These are phyloP conservation scores for Cabera pusaria DNA, from an alignment of 2,888 invertebrate genomes.

Conservation along the genomic window DNA sequence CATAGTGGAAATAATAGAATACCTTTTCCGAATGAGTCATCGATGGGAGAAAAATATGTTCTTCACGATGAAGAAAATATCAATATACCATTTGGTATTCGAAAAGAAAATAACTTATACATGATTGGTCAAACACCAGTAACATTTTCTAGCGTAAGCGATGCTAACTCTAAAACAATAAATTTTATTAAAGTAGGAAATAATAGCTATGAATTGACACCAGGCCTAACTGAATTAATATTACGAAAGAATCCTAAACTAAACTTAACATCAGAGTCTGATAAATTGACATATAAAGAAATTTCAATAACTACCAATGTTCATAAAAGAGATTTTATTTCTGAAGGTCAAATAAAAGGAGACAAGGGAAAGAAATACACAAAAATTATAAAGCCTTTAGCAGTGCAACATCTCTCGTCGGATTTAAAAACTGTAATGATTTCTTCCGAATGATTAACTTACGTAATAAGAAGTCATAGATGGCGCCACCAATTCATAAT, in stretches of 20 bases:
- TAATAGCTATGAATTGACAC: neutral
- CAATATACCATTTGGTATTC: neutral
- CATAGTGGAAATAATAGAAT: too few relatives aligned
- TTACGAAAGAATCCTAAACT: neutral
- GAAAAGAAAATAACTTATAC: neutral
- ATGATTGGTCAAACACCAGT: neutral
- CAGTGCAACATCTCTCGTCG: too few relatives aligned
- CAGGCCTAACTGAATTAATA: neutral
- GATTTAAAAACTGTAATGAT: too few relatives aligned
- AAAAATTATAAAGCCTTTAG: too few relatives aligned
- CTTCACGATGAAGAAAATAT: neutral
- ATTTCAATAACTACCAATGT: neutral
- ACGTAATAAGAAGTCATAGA: too few relatives aligned
- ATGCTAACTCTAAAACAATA: neutral
- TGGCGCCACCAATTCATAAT: too few relatives aligned
- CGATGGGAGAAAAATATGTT: neutral
- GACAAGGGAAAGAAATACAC: conserved; percentile 2
- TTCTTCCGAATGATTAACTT: too few relatives aligned
- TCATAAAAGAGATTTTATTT: conserved; percentile 1
- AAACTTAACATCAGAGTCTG: neutral
- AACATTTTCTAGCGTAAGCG: neutral
- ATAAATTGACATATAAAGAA: conserved; percentile 3
- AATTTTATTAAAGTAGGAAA: neutral
- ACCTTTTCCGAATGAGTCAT: neutral
- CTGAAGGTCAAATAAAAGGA: conserved; percentile 1